Percentiles rank a stretch among this genome's conserved stretches.
Conservation (phyloP, 2,888 invertebrate genomes). For the Corythucha ciliata region DNA sequence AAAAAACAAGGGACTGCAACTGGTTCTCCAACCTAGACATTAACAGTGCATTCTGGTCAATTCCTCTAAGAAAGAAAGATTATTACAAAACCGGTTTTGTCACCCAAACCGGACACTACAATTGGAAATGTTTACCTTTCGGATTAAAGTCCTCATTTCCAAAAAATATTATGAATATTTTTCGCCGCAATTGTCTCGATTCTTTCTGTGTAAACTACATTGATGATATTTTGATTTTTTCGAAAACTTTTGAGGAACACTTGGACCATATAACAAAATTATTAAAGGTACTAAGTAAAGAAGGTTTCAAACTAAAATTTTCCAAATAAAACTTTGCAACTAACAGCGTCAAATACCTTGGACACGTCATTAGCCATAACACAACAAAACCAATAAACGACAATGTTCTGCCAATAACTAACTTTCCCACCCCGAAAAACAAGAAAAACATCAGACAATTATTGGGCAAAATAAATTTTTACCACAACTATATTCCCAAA, state of each 20-base stretch:
- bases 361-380: slow-evolving; percentile 21
- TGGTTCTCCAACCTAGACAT: slow-evolving; percentile 28
- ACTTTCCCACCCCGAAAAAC: slow-evolving; percentile 5
- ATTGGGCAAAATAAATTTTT: slow-evolving; percentile 7
- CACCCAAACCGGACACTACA: slow-evolving; percentile 31
- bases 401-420: slow-evolving; percentile 21
- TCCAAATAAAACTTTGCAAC: slow-evolving; percentile 33
- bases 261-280: slow-evolving; percentile 29
- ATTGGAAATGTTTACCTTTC: slow-evolving; percentile 32
- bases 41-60: slow-evolving; percentile 28
- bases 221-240: slow-evolving; percentile 16
- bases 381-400: slow-evolving; percentile 31
- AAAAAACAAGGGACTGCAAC: slow-evolving; percentile 20
- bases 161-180: slow-evolving; percentile 30
- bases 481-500: slow-evolving; percentile 14
- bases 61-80: slow-evolving; percentile 30
- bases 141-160: slow-evolving; percentile 27
- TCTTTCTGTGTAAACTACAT: slow-evolving; percentile 19
- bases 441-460: background rate
- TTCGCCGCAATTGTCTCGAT: slow-evolving; percentile 29
- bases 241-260: slow-evolving; percentile 32
- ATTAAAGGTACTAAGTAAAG: slow-evolving; percentile 30
- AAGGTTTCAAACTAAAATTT: slow-evolving; percentile 33
- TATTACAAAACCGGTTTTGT: slow-evolving; percentile 33
- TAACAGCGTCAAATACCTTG: slow-evolving; percentile 28